These are phyloP conservation scores for Acrobasis consociella DNA, from an alignment of 2,888 invertebrate species.

Conservation along the genomic window DNA sequence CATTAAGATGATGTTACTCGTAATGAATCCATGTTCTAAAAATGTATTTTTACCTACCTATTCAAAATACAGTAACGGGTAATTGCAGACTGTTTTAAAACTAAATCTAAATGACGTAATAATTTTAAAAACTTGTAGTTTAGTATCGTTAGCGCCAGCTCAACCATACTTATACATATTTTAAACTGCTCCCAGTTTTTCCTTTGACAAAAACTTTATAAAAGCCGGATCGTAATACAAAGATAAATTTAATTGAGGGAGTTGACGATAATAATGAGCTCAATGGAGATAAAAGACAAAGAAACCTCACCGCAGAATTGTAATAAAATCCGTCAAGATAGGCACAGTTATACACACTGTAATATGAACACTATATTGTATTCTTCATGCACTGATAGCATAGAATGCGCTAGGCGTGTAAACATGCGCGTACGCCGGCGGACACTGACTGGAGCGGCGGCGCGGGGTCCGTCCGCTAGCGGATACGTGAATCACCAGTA, in stretches of 20 bases:
- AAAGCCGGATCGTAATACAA: neutral
- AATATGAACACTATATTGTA: slow-evolving; percentile 56
- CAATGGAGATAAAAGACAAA: neutral
- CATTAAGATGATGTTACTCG: no score
- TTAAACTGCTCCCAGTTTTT: neutral
- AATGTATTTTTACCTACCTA: no score
- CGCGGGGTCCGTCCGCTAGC: slow-evolving; percentile 53
- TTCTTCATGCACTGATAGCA: slow-evolving; percentile 66
- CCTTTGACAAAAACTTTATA: slow-evolving; percentile 7
- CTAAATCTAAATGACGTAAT: no score
- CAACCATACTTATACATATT: no score
- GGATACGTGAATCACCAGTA: slow-evolving; percentile 70
- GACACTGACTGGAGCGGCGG: slow-evolving; percentile 49
- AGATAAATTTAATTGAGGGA: slow-evolving; percentile 1
- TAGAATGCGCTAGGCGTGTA: slow-evolving; percentile 56
- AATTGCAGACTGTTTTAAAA: no score
- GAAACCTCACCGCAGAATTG: slow-evolving; percentile 4
- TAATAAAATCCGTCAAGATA: slow-evolving; percentile 32
- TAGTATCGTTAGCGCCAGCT: no score
- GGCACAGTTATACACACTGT: slow-evolving; percentile 50
- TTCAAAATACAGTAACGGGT: no score
- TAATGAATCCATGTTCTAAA: no score
- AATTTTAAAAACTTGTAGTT: no score
- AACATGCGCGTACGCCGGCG: slow-evolving; percentile 65
- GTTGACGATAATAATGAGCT: neutral